Evolutionary conservation across 2,113 vertebrate genomes (phyloP), one percentile per base, ranked within the genome.

Genomic region (Cyanocitta stelleri): DNA sequence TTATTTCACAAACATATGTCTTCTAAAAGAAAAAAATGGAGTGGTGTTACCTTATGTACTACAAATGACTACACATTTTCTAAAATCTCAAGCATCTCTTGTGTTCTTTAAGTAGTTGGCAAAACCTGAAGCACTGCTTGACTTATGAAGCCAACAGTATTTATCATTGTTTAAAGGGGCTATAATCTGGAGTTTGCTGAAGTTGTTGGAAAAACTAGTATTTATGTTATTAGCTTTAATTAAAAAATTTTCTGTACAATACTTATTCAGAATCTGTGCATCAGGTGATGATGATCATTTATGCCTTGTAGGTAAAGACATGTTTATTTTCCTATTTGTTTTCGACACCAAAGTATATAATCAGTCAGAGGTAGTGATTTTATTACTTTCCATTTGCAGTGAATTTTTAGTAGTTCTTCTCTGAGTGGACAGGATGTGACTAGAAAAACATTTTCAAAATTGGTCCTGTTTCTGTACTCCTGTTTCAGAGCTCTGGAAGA

Each of bases 401-500:
- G 10, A 30, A 7, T 71, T 85, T 89, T 78, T 27, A 43, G 26
- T 71, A 58, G 51, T 76, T 81, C 37, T 62, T 35, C 24, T 81
- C 33, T 69, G 41, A n/a, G 8, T 49, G 35, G 17, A 59, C 6
- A 15, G 30, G 14, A 33, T 41, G 23, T 61, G 37, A 32, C 43
- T 35, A 16, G 15, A 82, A 76, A 54, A 84, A 11, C 2, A 11
- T 68, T 81, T 71, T 61, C 33, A 73, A 85, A 69, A 74, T 46
- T 29, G 1, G 1, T 63, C 16, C 16, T 7, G 0, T 44, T 67
- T 79, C 72, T 55, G 1, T 32, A 16, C 49, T 95, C 7, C 41
- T 43, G 0, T 95, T 97, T 35, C 79, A 98, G 98, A 67, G 97
- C 96, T 35, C 95, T 98, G 27, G 81, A 96, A 79, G 98, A 98